Conservation (phyloP, 1,140 invertebrate species). For the Thereuonema tuberculata region DNA sequence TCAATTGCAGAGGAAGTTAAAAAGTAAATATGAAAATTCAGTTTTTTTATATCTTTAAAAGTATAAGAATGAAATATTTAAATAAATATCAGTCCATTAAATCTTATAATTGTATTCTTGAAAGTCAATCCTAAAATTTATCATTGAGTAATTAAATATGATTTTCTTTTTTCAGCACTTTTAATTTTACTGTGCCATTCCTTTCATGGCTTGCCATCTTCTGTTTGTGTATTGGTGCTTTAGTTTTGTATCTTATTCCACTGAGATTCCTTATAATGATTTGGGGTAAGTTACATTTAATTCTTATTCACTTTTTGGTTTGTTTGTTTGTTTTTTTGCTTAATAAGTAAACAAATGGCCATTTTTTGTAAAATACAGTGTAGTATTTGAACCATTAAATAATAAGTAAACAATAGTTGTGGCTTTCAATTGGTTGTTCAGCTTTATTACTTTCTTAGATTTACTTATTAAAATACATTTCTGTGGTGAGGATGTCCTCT, state of each 20-base stretch:
- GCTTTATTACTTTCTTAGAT: too few relatives aligned
- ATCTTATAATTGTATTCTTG: background rate
- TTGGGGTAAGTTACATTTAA: conserved; percentile 53
- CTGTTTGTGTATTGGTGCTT: conserved; percentile 47
- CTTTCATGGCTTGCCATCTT: conserved; percentile 82
- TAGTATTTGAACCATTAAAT: background rate
- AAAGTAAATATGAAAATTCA: conserved; percentile 65
- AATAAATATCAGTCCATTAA: background rate
- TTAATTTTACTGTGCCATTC: conserved; percentile 96
- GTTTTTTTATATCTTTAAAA: too few relatives aligned
- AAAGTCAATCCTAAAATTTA: background rate
- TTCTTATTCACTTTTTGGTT: background rate
- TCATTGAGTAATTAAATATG: too few relatives aligned
- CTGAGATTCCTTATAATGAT: conserved; percentile 77
- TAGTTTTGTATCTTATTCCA: conserved; percentile 81
- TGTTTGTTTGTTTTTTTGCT: background rate
- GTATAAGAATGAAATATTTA: background rate
- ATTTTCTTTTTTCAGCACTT: conserved; percentile 69
- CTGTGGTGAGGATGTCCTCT: too few relatives aligned
- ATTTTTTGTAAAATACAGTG: too few relatives aligned
- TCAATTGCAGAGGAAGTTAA: conserved; percentile 81
- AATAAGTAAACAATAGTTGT: background rate
- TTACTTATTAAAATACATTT: too few relatives aligned
- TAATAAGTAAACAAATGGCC: background rate
- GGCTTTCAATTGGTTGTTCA: too few relatives aligned